These are phyloP conservation scores for Acronicta psi DNA, from an alignment of 2,888 invertebrate genomes.

Conservation along the genomic window DNA sequence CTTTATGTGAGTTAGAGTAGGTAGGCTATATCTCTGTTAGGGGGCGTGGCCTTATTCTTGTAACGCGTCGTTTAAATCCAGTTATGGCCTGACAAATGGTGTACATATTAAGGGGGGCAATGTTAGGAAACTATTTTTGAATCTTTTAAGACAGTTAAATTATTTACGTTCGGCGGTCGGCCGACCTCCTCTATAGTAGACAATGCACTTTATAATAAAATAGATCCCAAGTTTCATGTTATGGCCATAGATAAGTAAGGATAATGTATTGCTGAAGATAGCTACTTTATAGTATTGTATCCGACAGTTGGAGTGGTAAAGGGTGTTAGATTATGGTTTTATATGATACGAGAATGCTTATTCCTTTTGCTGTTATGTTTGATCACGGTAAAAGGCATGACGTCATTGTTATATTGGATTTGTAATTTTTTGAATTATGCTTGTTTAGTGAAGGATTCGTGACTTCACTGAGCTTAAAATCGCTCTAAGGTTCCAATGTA, in stretches of 20 bases:
- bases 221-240: conserved; percentile 85
- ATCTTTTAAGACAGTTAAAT: conserved; percentile 89
- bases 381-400: conserved; percentile 66
- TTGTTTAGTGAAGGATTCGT: conserved; percentile 7
- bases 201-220: conserved; percentile 89
- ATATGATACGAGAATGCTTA: conserved; percentile 75
- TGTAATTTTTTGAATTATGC: conserved; percentile 44
- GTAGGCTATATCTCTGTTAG: conserved; percentile 65
- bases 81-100: conserved; percentile 89
- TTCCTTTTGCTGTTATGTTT: conserved; percentile 76
- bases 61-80: conserved; percentile 87
- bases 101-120: conserved; percentile 89
- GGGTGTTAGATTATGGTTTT: conserved; percentile 82
- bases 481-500: no score
- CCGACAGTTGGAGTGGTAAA: conserved; percentile 83
- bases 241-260: conserved; percentile 85
- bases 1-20: conserved; percentile 58
- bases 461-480: no score
- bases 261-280: conserved; percentile 87
- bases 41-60: conserved; percentile 80
- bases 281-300: conserved; percentile 84
- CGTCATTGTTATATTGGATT: conserved; percentile 46
- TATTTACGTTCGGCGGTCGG: conserved; percentile 86
- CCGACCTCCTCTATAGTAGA: conserved; percentile 82
- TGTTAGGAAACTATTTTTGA: conserved; percentile 89